Conservation (phyloP, 2,888 invertebrate genomes). For the Tinea trinotella region DNA sequence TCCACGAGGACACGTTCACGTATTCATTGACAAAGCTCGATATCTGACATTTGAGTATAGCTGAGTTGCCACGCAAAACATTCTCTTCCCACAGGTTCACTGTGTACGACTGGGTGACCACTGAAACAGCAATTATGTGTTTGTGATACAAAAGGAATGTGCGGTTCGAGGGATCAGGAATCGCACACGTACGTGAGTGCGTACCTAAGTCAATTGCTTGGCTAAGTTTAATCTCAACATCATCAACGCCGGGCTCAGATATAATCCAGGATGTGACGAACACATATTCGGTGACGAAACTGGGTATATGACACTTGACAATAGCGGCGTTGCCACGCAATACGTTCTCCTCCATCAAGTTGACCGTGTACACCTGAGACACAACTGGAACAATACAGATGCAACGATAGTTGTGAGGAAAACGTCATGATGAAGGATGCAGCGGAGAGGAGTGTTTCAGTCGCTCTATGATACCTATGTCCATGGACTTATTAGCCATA, state of each 20-base stretch:
- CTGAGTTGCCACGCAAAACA: constrained; percentile 83
- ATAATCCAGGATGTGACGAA: constrained; percentile 89
- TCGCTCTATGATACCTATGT: constrained; percentile 8
- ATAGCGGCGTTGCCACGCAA: constrained; percentile 91
- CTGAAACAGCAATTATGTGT: constrained; percentile 55
- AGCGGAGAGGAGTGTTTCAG: background rate
- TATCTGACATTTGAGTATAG: constrained; percentile 84
- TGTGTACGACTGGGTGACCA: constrained; percentile 84
- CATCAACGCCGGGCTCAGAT: constrained; percentile 63
- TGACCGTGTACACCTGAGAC: constrained; percentile 88
- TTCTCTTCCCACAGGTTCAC: constrained; percentile 85
- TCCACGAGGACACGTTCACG: constrained; percentile 79
- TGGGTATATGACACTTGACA: constrained; percentile 93
- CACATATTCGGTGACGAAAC: constrained; percentile 93
- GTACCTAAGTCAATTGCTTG: constrained; percentile 20
- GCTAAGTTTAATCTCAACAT: constrained; percentile 23
- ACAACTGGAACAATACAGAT: constrained; percentile 79
- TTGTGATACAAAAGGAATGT: background rate
- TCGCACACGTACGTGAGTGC: background rate
- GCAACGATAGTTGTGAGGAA: background rate
- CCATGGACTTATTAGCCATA: constrained; percentile 35
- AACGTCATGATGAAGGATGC: background rate
- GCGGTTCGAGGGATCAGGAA: background rate
- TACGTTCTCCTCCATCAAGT: constrained; percentile 94
- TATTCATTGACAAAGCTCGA: constrained; percentile 86